Conservation (phyloP, 1,140 invertebrate species). For the Euborellia annulipes region DNA sequence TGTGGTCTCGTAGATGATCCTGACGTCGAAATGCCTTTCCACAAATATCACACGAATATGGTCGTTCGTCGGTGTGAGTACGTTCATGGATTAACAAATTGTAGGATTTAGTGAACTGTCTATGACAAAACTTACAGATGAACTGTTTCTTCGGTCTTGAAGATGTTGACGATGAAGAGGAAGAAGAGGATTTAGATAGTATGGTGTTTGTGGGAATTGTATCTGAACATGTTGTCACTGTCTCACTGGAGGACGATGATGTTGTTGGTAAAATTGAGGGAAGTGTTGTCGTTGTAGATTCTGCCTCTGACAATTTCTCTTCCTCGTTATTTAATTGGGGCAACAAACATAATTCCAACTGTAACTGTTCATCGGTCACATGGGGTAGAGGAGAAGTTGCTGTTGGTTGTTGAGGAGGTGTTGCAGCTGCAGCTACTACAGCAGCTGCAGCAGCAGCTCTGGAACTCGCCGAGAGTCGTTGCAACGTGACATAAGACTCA, state of each 20-base stretch:
- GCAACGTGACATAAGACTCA: conserved; percentile 64
- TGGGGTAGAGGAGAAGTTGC: not conserved
- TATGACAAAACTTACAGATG: conserved; percentile 88
- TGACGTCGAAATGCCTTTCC: conserved; percentile 44
- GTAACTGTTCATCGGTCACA: not conserved
- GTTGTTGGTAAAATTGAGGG: not conserved
- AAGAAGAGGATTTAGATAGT: conserved; percentile 3
- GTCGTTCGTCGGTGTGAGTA: conserved; percentile 95
- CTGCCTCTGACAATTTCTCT: not conserved
- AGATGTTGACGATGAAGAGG: conserved; percentile 28
- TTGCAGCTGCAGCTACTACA: conserved; percentile 11
- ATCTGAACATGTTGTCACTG: not conserved
- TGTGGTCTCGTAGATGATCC: conserved; percentile 35
- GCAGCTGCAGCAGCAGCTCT: conserved; percentile 27
- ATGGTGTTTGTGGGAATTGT: not conserved
- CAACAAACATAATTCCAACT: not conserved
- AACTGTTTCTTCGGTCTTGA: conserved; percentile 49
- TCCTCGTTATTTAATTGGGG: not conserved
- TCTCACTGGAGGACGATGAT: not conserved
- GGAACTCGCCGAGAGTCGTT: conserved; percentile 39
- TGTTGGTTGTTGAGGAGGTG: not conserved
- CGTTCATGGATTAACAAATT: conserved; percentile 94
- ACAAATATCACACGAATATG: conserved; percentile 96
- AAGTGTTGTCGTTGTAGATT: not conserved
- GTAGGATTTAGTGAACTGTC: conserved; percentile 96